These are phyloP conservation scores for Acleris emargana DNA, from an alignment of 2,888 invertebrate species.

Conservation along the genomic window DNA sequence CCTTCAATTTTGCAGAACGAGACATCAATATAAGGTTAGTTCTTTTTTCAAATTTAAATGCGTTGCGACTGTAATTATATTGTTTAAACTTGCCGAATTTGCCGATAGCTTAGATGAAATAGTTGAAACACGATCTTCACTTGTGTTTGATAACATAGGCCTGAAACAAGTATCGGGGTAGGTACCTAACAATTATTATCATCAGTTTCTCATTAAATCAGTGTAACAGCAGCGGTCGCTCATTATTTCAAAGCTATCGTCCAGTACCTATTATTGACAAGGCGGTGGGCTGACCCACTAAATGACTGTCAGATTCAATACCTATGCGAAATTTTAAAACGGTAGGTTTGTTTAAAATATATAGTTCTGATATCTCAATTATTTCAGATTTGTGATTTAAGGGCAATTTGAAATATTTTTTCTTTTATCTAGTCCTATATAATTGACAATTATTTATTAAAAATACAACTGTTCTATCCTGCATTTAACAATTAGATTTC, in stretches of 20 bases:
- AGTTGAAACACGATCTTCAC: neutral
- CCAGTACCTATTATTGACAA: too few species aligned
- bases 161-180: neutral
- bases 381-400: too few species aligned
- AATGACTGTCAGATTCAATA: neutral
- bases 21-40: constrained; percentile 78
- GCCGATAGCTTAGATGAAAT: constrained; percentile 17
- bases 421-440: too few species aligned
- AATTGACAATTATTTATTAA: neutral
- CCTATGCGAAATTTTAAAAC: too few species aligned
- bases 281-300: neutral
- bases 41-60: constrained; percentile 49
- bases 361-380: too few species aligned
- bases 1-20: constrained; percentile 80
- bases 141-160: constrained; percentile 10
- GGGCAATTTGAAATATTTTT: neutral
- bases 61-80: constrained; percentile 37
- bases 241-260: constrained; percentile 11
- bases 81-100: constrained; percentile 10
- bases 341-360: too few species aligned
- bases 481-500: neutral
- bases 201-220: neutral
- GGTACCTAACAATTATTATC: neutral
- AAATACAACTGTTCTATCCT: neutral
- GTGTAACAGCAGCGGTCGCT: neutral